Base-by-base conservation (phyloP, 2,888 invertebrate genomes). In the Odontocerum albicorne region DNA sequence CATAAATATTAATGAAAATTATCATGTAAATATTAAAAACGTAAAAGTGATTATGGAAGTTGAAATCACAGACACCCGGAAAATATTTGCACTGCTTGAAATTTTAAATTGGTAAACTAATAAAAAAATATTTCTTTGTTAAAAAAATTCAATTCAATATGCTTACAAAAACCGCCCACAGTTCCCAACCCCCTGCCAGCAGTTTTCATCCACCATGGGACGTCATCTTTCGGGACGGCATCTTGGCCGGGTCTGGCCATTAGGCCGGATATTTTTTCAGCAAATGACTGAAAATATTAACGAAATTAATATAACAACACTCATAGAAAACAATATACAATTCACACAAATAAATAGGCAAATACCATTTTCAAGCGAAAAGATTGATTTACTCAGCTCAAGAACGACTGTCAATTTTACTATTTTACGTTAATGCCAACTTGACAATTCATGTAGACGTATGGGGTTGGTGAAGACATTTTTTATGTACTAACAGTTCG, bases 161-260 rank as follows among this genome's bases (percentile, higher is more conserved):
- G 53, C 63, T 50, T 55, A 55, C 55, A 59, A 64, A 64, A 64
- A 71, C 91, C 87, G 70, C 89, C 93, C 70, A 88, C 84, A 63
- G 90, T 90, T 62, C 93, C 94, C 65, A 92, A 76, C 63, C 86
- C 84, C 68, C 92, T 83, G 64, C 88, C 90, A 70, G 85, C 89
- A 75, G 90, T 91, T 75, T 90, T 91, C 82, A 93, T 82, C 85
- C 89, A 92, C 91, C 90, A 92, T 63, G 93, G 89, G 64, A 87
- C 84, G 72, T 90, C 90, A 73, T 91, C 91, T 78, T 87, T 87
- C 63, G 85, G 83, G 62, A 77, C 81, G 65, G 84, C 83, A 72
- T 90, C 89, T 70, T 87, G 87, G 64, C 88, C 88, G 61, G 92
- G 91, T 67, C 88, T 83, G 66, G 87, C 83, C 88, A 92, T 86